Evolutionary conservation across 2,113 vertebrate genomes (phyloP).

Genomic region (Ptychochromis oligacanthus): DNA sequence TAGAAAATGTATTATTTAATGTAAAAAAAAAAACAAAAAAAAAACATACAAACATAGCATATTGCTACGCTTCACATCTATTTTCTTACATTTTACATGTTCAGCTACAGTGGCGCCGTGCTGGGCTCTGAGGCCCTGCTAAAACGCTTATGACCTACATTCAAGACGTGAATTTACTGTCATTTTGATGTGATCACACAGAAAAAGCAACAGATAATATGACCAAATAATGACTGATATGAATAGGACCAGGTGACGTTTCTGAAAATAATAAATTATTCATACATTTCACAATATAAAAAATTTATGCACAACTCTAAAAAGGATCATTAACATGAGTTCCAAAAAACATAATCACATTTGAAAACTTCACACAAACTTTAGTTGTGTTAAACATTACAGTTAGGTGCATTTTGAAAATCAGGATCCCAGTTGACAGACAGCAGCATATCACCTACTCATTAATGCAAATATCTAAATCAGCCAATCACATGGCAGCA

Average conservation of each 20-base stretch:
- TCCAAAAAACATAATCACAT: background rate
- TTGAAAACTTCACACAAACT: too few relatives aligned
- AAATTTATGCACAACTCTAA: background rate
- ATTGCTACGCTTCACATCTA: background rate
- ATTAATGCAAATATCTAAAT: too few relatives aligned
- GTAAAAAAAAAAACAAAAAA: background rate
- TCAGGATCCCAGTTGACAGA: too few relatives aligned
- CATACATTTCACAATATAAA: background rate
- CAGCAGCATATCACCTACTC: too few relatives aligned
- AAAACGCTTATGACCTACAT: slow-evolving; percentile 39
- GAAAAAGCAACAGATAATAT: background rate
- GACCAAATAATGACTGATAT: background rate
- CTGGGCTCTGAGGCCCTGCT: background rate
- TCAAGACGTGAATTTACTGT: background rate
- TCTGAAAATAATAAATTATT: background rate
- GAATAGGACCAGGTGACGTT: background rate
- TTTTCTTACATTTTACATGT: background rate
- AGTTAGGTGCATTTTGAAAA: too few relatives aligned
- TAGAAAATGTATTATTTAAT: background rate
- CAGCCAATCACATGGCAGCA: too few relatives aligned
- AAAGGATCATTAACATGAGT: background rate
- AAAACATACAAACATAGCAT: background rate
- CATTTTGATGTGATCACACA: background rate
- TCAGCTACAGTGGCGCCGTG: background rate
- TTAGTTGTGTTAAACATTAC: too few relatives aligned